Evolutionary conservation across 2,888 invertebrate species (phyloP), one percentile per base, ranked within the genome.

Genomic region (Elaeidobius kamerunicus): DNA sequence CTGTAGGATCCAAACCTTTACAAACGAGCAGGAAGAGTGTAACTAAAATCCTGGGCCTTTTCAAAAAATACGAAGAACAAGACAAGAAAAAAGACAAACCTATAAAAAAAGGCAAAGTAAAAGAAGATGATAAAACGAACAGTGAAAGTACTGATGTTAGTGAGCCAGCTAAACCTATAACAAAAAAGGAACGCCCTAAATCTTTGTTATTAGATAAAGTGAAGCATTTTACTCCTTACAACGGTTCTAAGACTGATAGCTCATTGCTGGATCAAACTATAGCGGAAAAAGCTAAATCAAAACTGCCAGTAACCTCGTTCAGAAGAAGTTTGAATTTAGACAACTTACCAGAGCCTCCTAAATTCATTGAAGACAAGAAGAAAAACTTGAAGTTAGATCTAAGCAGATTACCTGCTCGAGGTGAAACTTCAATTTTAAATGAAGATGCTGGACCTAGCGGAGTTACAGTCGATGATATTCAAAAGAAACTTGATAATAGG

Each of bases 11-110:
- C 27, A 69, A 65, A 61, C 77, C 77, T 45, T 76, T 80, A 48
- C 83, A 67, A 60, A 77, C 78, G 38, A 80, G 80, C 38, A 80
- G 81, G 64, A 84, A 82, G 32, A 83, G 84, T 9, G 84, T 86
- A 2, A 88, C 88, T 0, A 82, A 82, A 63, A 88, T 91, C 36
- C 72, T 91, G 51, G 88, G 88, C 1, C 73, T 90, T 2, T 88
- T 91, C 62, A 86, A 84, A 61, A 87, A 85, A 70, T 82, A 81
- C 69, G 82, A 87, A 70, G 78, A 85, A 43, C 55, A 84, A 46
- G 62, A 74, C 63, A 64, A 75, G 54, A 63, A 64, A 63, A 65
- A 66, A 58, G 57, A 60, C 48, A 62, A 59, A 27, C 52, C 63
- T 43, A 35, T 55, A 5, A 64, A 67, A 57, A 61, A 60, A 27